A percentile compares a stretch with the other conserved stretches of the same genome.
Conservation (phyloP, 2,888 invertebrate species). For the Caenorhabditis sp. region DNA sequence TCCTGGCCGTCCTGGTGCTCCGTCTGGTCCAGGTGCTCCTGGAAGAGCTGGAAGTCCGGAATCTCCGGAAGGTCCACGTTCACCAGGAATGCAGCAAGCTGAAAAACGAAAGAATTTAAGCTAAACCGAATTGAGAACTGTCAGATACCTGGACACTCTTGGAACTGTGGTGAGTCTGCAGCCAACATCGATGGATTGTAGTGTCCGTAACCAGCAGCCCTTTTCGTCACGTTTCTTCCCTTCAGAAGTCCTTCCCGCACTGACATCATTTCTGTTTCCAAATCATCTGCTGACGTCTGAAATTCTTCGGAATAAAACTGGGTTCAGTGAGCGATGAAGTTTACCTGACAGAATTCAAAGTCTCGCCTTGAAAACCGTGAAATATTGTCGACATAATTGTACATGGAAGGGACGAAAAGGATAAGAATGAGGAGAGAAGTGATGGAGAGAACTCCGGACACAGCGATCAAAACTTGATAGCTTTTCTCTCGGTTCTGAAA, state of each 20-base stretch:
- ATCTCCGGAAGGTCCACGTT: constrained; percentile 79
- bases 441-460: constrained; percentile 77
- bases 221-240: constrained; percentile 63
- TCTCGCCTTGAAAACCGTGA: constrained; percentile 78
- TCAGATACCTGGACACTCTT: constrained; percentile 82
- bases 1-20: constrained; percentile 83
- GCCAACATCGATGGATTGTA: constrained; percentile 81
- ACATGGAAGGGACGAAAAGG: constrained; percentile 81
- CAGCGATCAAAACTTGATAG: constrained; percentile 75
- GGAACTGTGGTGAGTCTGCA: constrained; percentile 81
- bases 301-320: constrained; percentile 2
- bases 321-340: background rate
- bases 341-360: constrained; percentile 82
- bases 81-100: constrained; percentile 83
- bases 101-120: too few relatives aligned
- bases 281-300: constrained; percentile 76
- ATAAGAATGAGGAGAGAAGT: constrained; percentile 78
- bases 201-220: constrained; percentile 71
- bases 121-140: too few relatives aligned
- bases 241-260: constrained; percentile 67
- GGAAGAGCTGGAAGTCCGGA: constrained; percentile 79
- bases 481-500: constrained; percentile 70
- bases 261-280: constrained; percentile 79
- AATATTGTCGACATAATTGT: constrained; percentile 82
- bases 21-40: constrained; percentile 83